Conservation (phyloP, 2,113 vertebrate species). For the Cettia cetti region DNA sequence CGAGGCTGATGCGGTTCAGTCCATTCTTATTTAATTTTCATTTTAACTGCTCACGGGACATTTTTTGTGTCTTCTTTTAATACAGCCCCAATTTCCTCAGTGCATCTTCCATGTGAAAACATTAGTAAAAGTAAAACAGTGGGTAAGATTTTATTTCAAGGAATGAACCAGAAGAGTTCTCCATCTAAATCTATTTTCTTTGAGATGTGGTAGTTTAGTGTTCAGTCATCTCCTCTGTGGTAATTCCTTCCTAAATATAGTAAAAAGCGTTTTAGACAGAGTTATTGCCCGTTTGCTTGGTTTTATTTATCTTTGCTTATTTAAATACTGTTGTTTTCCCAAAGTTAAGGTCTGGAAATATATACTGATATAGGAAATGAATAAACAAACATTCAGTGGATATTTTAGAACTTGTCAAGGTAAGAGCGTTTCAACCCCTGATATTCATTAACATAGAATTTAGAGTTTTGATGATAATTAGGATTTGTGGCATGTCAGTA, state of each 20-base stretch:
- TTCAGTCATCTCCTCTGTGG: accelerated
- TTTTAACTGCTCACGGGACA: accelerated
- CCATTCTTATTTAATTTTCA: background rate
- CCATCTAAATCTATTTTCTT: background rate
- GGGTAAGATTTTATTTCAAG: background rate
- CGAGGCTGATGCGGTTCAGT: accelerated
- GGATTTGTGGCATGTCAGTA: slow-evolving; percentile 21
- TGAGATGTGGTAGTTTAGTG: background rate
- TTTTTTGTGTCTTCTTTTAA: background rate
- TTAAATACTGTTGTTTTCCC: background rate
- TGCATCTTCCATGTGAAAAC: background rate
- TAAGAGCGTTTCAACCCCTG: background rate
- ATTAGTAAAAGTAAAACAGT: background rate
- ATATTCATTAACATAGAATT: slow-evolving; percentile 12
- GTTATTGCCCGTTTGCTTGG: background rate
- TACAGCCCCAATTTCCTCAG: background rate
- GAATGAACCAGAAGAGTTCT: background rate
- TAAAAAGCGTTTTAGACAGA: background rate
- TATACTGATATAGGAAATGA: background rate
- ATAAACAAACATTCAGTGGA: background rate
- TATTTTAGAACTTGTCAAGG: background rate
- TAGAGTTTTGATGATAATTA: background rate
- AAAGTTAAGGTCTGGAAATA: background rate
- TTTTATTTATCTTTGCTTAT: background rate
- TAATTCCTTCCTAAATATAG: background rate